Evolutionary conservation across 2,797 vertebrate genomes (phyloP), one percentile per base, ranked within the genome.

Genomic region (Euthynnus affinis): DNA sequence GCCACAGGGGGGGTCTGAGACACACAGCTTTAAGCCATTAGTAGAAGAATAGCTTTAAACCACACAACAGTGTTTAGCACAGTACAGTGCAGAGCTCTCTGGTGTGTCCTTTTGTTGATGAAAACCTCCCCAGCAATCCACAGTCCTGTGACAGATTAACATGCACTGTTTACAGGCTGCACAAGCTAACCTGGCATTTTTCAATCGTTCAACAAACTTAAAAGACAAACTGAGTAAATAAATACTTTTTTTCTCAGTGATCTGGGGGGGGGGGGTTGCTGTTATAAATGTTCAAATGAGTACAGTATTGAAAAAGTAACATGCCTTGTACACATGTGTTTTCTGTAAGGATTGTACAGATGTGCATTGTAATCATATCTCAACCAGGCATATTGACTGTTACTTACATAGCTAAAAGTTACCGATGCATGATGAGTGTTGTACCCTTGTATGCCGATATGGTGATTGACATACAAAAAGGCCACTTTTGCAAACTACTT

Each of bases 1-100:
- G 75, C 57, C 56, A 44, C 7, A 17, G 9, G 55, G 63, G 64
- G 75, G 70, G 49, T 74, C 74, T 48, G 62, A 76, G 76, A 74
- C 78, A 77, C 91, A 77, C 91, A 93, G 89, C 89, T 94, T 94
- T 91, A 90, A 90, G 84, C 76, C 76, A 90, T 94, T 93, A 92
- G 42, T 82, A 78, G 78, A 88, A 89, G 87, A 93, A 92, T 83
- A 86, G 86, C 87, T 91, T 87, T 80, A 88, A 92, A 92, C 88
- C 91, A 74, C 89, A 89, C 76, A 67, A 73, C 71, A 40, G 86
- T 86, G 83, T 90, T 89, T 52, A 88, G 82, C 63, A 71, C 71
- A 76, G 80, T 62, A 58, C 74, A 76, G 74, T 29, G 37, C 73
- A 52, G 14, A 76, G 49, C 67, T 71, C 67, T 80, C 66, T 64